Percentiles rank a stretch among this genome's conserved stretches.
Evolutionary conservation across 2,113 vertebrate genomes (phyloP).

Genomic region (Dermatemys mawii): DNA sequence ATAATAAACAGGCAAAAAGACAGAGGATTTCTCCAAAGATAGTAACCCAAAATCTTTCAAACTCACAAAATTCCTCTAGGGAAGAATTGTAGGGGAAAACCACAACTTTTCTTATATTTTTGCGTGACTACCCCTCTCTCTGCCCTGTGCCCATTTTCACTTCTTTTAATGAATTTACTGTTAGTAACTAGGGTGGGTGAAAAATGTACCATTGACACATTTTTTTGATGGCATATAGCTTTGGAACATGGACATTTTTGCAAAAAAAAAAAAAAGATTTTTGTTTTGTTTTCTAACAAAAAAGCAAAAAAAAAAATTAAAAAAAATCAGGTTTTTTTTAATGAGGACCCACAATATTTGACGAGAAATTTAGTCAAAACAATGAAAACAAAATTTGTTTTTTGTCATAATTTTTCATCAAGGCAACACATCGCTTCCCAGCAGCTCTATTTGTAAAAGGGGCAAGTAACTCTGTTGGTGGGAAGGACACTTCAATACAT

Average conservation of each 20-base stretch:
- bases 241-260: neutral
- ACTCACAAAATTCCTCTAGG: neutral
- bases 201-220: neutral
- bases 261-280: neutral
- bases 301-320: too few species aligned
- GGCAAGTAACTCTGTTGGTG: fast-evolving
- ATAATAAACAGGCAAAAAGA: neutral
- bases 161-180: neutral
- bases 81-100: neutral
- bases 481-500: fast-evolving
- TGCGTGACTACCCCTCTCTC: neutral
- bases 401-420: neutral
- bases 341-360: neutral
- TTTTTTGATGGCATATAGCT: neutral
- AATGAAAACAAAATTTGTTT: neutral
- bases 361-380: neutral
- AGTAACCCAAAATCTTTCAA: neutral
- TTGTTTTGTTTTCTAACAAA: neutral
- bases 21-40: neutral
- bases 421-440: neutral
- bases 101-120: neutral
- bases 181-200: neutral
- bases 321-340: neutral
- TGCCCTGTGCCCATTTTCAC: neutral
- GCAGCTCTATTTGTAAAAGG: neutral